These are phyloP conservation scores for Hemiprocne comata DNA, from an alignment of 2,113 vertebrate genomes.

Conservation along the genomic window DNA sequence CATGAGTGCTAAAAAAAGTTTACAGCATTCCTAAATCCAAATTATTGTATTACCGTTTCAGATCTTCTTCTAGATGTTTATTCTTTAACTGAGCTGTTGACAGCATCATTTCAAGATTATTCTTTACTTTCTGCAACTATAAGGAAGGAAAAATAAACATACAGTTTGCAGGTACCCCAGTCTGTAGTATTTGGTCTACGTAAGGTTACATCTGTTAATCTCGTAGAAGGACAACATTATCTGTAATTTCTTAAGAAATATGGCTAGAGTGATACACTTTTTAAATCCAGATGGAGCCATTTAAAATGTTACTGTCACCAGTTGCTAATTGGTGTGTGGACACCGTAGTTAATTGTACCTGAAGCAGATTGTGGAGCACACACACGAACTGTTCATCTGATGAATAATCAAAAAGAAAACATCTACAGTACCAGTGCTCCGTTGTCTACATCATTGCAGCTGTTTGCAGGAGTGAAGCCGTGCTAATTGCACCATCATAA, in stretches of 20 bases:
- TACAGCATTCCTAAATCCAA: neutral
- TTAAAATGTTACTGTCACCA: neutral
- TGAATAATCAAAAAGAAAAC: neutral
- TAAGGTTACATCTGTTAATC: neutral
- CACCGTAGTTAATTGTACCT: neutral
- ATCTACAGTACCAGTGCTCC: neutral
- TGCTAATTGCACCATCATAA: neutral
- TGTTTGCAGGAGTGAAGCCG: neutral
- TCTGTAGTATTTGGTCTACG: neutral
- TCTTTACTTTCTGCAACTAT: conserved; percentile 70
- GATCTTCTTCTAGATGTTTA: conserved; percentile 64
- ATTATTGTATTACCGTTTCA: conserved; percentile 70
- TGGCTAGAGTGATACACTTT: neutral
- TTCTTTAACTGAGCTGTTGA: conserved; percentile 55
- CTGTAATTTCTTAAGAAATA: neutral
- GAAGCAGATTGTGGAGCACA: neutral
- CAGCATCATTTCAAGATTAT: conserved; percentile 67
- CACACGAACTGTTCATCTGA: neutral
- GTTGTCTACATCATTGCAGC: neutral
- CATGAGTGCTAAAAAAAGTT: neutral
- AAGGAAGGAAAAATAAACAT: conserved; percentile 30
- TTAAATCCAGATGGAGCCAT: neutral
- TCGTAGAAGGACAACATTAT: neutral
- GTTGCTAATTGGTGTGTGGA: neutral
- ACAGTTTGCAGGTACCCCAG: neutral